Base-by-base conservation (phyloP, 2,797 vertebrate species). In the Mus spretus region DNA sequence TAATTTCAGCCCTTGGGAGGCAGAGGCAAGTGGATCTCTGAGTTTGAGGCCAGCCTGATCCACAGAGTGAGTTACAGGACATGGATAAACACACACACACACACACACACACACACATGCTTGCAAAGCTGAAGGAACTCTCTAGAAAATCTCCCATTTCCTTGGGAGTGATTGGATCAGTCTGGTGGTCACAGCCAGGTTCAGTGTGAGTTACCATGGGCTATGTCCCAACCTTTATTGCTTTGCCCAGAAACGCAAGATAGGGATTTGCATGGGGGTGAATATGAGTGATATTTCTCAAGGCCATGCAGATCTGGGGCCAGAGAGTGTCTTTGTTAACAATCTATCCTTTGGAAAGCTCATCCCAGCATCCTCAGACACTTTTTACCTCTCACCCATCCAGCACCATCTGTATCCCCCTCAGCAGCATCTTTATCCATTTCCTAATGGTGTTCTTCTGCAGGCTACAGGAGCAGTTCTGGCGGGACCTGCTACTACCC, bases 401-500 rank as follows among this genome's bases (percentile, higher is more conserved):
- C 1, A 5, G 50, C n/a, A 31, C 59, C 2, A 11, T 63, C 22
- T 1, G 2, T n/a, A 31, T 3, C 3, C 78, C 44, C 11, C 9
- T 40, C 83, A 2, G 31, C 1, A 5, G 31, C 34, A 24, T 81
- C 55, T 26, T 55, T 11, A 0, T 28, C 78, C 17, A 0, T 37
- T n/a, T 17, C 63, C 24, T 19, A 1, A 0, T 6, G 53, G 26
- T 24, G 40, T 44, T 47, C 59, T 24, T 2, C 63, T 40, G 10
- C 0, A 14, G 50, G 59, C 61, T 5, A 0, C 0, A 24, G 20
- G 53, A 37, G 26, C 37, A 7, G 50, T 2, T 1, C 31, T 79
- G 84, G 31, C 40, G 67, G 50, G 31, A 91, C 17, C 37, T 63
- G 24, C 31, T 79, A 5, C 78, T 57, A 85, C 8, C 34, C 53